A percentile compares a stretch with the other conserved stretches of the same genome.
These are phyloP conservation scores for Ellobius talpinus DNA, from an alignment of 2,113 vertebrate species.

Conservation along the genomic window DNA sequence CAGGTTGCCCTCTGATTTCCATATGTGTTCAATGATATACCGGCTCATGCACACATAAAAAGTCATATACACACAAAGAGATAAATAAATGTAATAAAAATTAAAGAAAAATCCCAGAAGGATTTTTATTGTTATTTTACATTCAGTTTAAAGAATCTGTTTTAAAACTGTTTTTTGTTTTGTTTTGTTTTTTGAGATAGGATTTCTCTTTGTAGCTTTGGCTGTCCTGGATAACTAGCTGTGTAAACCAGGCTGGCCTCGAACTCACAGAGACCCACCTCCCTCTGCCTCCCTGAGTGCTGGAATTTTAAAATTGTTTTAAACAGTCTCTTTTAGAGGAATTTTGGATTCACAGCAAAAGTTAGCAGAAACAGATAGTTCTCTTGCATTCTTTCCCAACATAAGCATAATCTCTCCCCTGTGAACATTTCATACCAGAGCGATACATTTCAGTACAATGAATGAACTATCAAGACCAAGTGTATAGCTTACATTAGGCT, in stretches of 20 bases:
- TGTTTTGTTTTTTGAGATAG: too few species aligned
- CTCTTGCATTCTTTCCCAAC: neutral
- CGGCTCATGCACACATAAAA: neutral
- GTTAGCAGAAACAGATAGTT: neutral
- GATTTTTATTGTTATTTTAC: constrained; percentile 11
- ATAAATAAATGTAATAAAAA: neutral
- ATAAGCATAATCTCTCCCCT: neutral
- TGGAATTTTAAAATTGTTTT: neutral
- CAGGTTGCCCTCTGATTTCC: neutral
- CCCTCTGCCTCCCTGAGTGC: neutral
- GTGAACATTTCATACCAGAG: neutral
- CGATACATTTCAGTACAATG: neutral
- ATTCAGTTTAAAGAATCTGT: constrained; percentile 44
- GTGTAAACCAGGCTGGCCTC: neutral
- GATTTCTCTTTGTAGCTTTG: too few species aligned
- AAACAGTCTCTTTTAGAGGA: constrained; percentile 48
- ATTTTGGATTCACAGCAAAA: constrained; percentile 36
- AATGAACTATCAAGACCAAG: neutral
- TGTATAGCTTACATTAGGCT: constrained; percentile 26
- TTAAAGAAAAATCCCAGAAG: neutral
- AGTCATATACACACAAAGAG: neutral
- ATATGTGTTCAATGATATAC: neutral
- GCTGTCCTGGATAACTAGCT: neutral
- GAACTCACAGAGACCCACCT: neutral
- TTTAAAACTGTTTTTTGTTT: neutral